Evolutionary conservation across 2,113 vertebrate genomes (phyloP).

Genomic region (Picathartes gymnocephalus): DNA sequence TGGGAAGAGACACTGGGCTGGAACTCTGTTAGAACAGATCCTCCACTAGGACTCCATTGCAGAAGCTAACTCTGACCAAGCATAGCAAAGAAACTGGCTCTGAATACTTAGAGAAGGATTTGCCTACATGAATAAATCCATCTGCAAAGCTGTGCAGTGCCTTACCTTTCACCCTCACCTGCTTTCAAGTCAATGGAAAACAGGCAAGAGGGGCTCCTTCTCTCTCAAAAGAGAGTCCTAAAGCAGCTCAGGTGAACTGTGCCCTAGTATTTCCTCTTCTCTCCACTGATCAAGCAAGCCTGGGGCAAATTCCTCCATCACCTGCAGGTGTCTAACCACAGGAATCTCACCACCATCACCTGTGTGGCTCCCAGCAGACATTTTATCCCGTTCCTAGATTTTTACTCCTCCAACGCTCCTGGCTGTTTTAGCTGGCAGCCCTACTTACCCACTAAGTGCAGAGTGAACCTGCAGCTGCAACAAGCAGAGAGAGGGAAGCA

Average conservation of each 20-base stretch:
- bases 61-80: neutral
- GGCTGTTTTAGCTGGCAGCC: neutral
- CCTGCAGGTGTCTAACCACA: neutral
- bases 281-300: neutral
- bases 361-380: neutral
- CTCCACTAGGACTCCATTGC: neutral
- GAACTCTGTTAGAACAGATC: neutral
- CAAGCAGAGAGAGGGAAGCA: neutral
- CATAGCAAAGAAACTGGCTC: neutral
- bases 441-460: no score
- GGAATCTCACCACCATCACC: neutral
- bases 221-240: neutral
- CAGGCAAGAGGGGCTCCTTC: accelerated
- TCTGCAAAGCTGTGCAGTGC: neutral
- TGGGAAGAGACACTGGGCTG: accelerated
- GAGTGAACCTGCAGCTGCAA: neutral
- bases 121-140: neutral
- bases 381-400: neutral
- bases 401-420: neutral
- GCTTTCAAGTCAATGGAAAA: neutral
- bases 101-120: neutral
- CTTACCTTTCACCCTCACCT: neutral
- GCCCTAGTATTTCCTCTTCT: neutral
- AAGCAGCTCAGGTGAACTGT: neutral
- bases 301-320: neutral